A percentile compares a stretch with the other conserved stretches of the same genome.
Evolutionary conservation across 2,888 invertebrate genomes (phyloP).

Genomic region (Morpho helenor): DNA sequence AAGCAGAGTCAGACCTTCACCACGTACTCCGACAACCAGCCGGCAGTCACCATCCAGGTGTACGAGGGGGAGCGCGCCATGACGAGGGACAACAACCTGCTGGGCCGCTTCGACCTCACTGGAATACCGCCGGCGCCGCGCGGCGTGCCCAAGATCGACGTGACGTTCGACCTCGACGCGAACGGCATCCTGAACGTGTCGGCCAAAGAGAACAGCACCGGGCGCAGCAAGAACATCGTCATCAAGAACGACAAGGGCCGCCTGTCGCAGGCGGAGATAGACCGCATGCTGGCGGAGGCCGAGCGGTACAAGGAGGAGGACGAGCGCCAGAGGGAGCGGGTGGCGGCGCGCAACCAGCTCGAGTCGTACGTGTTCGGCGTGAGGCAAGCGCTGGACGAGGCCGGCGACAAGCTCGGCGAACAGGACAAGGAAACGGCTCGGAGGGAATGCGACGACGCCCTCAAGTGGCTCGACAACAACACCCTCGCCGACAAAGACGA

Average conservation of each 20-base stretch:
- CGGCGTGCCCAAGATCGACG: constrained; percentile 83
- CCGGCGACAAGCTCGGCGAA: constrained; percentile 72
- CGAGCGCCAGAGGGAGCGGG: constrained; percentile 82
- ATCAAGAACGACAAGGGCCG: constrained; percentile 92
- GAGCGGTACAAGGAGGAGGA: constrained; percentile 68
- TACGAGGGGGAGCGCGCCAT: constrained; percentile 84
- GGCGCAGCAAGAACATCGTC: constrained; percentile 85
- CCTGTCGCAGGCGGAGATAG: constrained; percentile 76
- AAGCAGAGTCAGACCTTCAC: constrained; percentile 87
- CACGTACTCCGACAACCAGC: constrained; percentile 90
- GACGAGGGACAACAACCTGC: constrained; percentile 87
- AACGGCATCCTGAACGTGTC: constrained; percentile 91
- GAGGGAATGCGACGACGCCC: constrained; percentile 76
- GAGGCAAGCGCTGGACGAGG: constrained; percentile 83
- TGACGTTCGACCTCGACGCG: constrained; percentile 87
- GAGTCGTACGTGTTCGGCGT: constrained; percentile 85
- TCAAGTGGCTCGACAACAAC: constrained; percentile 86
- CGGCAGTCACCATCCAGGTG: constrained; percentile 83
- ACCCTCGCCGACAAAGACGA: constrained; percentile 82
- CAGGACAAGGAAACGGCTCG: constrained; percentile 81
- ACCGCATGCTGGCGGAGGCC: too few species aligned
- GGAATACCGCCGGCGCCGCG: constrained; percentile 85
- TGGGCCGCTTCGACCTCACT: constrained; percentile 82
- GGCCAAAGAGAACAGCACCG: constrained; percentile 84
- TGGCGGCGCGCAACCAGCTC: constrained; percentile 84